A percentile compares a stretch with the other conserved stretches of the same genome.
Conservation (phyloP, 1,140 invertebrate genomes). For the Heliothis subflexa region DNA sequence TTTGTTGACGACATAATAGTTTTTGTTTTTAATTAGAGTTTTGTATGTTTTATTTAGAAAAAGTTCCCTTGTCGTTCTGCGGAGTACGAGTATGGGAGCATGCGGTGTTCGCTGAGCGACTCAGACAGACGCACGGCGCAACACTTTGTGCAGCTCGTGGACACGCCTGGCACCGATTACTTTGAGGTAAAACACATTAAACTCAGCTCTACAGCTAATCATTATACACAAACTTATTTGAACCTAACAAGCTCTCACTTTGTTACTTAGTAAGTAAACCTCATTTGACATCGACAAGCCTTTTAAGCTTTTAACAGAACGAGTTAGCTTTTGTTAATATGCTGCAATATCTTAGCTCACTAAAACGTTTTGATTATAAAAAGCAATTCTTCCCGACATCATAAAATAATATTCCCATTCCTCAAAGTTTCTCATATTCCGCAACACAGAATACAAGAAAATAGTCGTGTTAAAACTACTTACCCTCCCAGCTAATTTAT, state of each 20-base stretch:
- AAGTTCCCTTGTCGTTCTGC: slow-evolving; percentile 96
- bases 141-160: slow-evolving; percentile 94
- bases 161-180: slow-evolving; percentile 96
- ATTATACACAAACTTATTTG: not conserved
- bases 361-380: slow-evolving; percentile 7
- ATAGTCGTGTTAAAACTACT: slow-evolving; percentile 4
- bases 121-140: slow-evolving; percentile 94
- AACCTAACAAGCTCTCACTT: not conserved
- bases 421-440: slow-evolving; percentile 16
- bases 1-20: no score
- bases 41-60: slow-evolving; percentile 85
- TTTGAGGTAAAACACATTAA: slow-evolving; percentile 88
- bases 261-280: slow-evolving; percentile 8
- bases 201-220: slow-evolving; percentile 1
- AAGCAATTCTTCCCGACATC: slow-evolving; percentile 13
- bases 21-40: not conserved
- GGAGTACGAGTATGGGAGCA: slow-evolving; percentile 97
- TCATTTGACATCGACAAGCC: not conserved
- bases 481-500: slow-evolving; percentile 20
- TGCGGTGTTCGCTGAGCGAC: slow-evolving; percentile 96
- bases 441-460: slow-evolving; percentile 17
- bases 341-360: slow-evolving; percentile 24
- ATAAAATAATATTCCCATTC: slow-evolving; percentile 29
- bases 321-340: not conserved
- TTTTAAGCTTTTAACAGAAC: not conserved